Conservation (phyloP, 2,113 vertebrate species). For the Progne subis region DNA sequence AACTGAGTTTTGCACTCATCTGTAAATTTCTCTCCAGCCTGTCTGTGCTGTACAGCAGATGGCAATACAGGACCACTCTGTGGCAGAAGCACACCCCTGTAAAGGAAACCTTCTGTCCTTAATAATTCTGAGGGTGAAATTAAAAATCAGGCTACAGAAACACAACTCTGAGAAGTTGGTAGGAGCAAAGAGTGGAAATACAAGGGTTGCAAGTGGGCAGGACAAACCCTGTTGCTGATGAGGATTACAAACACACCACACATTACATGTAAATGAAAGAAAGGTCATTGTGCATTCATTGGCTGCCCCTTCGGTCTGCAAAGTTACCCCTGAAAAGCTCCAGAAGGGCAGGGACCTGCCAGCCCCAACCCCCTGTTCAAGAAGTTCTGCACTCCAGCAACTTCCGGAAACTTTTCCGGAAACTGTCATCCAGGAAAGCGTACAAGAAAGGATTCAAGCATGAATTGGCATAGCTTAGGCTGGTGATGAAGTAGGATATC, state of each 20-base stretch:
- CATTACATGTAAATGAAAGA: rapidly evolving
- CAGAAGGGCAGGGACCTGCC: background rate
- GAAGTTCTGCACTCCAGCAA: conserved; percentile 80
- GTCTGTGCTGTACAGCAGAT: conserved; percentile 19
- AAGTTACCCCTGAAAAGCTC: background rate
- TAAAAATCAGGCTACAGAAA: background rate
- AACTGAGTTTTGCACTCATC: background rate
- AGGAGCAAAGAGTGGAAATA: background rate
- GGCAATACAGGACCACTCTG: conserved; percentile 9
- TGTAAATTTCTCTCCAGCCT: background rate
- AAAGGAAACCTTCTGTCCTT: background rate
- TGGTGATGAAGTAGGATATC: conserved; percentile 89
- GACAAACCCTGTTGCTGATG: background rate
- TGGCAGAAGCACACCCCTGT: background rate
- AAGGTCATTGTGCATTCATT: background rate
- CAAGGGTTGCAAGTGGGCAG: background rate
- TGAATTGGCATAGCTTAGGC: conserved; percentile 91
- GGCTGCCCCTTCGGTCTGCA: background rate
- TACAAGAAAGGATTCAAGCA: conserved; percentile 91
- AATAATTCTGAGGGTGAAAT: background rate
- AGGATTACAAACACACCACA: background rate
- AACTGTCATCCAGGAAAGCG: conserved; percentile 88
- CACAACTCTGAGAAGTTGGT: background rate
- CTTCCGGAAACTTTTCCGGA: conserved; percentile 85
- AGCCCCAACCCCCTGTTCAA: background rate